Conservation (phyloP, 2,113 vertebrate genomes). For the Neolamprologus devosi region DNA sequence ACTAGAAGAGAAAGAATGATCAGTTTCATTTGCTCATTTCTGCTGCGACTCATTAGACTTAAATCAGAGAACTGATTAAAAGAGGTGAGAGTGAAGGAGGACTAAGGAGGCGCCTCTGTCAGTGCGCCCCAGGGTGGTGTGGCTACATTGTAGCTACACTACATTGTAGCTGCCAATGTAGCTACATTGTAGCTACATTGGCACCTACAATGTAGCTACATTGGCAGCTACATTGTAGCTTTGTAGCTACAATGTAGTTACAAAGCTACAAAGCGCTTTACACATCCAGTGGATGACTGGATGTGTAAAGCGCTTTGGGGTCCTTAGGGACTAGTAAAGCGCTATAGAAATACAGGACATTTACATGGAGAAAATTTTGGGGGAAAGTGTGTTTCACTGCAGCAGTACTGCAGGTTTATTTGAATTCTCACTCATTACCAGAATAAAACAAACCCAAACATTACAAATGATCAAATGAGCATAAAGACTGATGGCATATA, state of each 20-base stretch:
- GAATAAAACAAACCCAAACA: background rate
- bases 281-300: background rate
- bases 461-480: background rate
- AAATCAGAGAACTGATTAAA: background rate
- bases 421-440: background rate
- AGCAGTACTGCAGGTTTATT: background rate
- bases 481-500: background rate
- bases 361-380: fast-evolving
- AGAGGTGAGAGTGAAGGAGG: background rate
- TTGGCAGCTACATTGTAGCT: too few species aligned
- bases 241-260: too few species aligned
- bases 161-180: background rate
- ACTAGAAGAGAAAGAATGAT: background rate
- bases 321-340: too few species aligned
- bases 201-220: too few species aligned
- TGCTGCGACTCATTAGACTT: background rate
- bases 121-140: background rate
- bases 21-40: background rate
- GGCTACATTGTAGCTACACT: background rate
- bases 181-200: too few species aligned
- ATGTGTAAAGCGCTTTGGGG: background rate
- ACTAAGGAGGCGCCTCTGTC: background rate
- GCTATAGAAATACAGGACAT: fast-evolving
- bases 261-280: too few species aligned
- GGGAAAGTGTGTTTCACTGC: background rate